These are phyloP conservation scores for Agriotes lineatus DNA, from an alignment of 2,888 invertebrate species.

Conservation along the genomic window DNA sequence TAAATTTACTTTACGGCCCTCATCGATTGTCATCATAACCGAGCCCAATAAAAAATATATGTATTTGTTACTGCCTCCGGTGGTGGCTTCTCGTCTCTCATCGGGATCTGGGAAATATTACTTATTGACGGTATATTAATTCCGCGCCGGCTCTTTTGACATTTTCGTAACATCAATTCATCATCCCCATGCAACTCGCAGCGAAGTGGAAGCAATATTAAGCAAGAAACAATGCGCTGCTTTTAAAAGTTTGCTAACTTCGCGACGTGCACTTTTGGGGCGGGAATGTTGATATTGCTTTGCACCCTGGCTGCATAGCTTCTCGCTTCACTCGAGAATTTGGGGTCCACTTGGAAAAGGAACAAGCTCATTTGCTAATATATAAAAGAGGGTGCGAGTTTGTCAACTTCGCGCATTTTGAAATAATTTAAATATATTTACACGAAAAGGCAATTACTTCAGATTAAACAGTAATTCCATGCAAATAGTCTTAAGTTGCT, in stretches of 20 bases:
- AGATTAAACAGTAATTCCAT: too few relatives aligned
- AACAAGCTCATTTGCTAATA: too few relatives aligned
- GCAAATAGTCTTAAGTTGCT: too few relatives aligned
- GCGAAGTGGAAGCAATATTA: constrained; percentile 27
- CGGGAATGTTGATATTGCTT: constrained; percentile 12
- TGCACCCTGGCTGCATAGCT: constrained; percentile 8
- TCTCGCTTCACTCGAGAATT: neutral
- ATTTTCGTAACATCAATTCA: constrained; percentile 24
- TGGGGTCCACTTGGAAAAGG: neutral
- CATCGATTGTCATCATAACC: constrained; percentile 11
- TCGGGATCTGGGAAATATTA: constrained; percentile 9
- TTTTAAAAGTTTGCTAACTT: constrained; percentile 7
- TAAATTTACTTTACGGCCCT: constrained; percentile 9
- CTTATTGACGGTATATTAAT: constrained; percentile 19
- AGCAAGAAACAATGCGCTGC: constrained; percentile 24
- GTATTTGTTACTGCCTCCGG: neutral
- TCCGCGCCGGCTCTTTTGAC: neutral
- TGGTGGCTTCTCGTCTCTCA: neutral
- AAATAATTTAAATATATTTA: too few relatives aligned
- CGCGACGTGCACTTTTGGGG: constrained; percentile 8
- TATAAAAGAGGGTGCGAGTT: too few relatives aligned
- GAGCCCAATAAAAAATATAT: constrained; percentile 7
- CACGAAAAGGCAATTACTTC: too few relatives aligned
- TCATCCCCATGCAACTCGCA: constrained; percentile 20
- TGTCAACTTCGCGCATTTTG: too few relatives aligned